phyloP scores from a whole-genome alignment of 1,140 invertebrate species.

The Drosophila tristis region DNA sequence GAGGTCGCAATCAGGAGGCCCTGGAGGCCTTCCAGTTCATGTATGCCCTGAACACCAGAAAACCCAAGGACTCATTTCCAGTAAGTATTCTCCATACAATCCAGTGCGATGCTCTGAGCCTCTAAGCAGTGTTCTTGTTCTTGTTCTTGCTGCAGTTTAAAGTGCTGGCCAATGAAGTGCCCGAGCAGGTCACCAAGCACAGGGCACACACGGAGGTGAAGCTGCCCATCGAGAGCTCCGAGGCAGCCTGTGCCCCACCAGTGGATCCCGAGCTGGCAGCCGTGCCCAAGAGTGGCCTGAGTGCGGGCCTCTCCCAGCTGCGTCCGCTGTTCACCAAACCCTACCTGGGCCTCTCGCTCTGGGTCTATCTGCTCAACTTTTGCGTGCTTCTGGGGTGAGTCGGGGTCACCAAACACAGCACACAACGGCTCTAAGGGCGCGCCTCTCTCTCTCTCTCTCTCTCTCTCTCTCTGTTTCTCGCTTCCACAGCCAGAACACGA shows the following conservation, averaged over 20 bases:
- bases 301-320: constrained; percentile 53
- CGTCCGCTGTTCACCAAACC: constrained; percentile 70
- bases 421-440: not conserved
- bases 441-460: too few species aligned
- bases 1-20: constrained; percentile 89
- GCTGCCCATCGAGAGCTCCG: constrained; percentile 1
- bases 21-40: constrained; percentile 69
- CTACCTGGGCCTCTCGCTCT: constrained; percentile 63
- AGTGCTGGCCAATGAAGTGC: constrained; percentile 57
- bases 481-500: constrained; percentile 61
- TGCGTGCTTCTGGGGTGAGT: constrained; percentile 71
- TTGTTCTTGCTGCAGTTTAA: constrained; percentile 52
- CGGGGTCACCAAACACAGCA: too few species aligned
- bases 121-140: not conserved
- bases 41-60: constrained; percentile 86
- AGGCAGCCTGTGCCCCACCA: not conserved
- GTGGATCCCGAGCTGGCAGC: constrained; percentile 26
- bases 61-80: constrained; percentile 86
- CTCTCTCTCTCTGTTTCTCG: too few species aligned
- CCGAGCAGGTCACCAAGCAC: constrained; percentile 23
- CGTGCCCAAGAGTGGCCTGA: constrained; percentile 26
- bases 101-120: not conserved
- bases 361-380: constrained; percentile 74
- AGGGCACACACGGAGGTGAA: constrained; percentile 10
- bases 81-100: constrained; percentile 84